phyloP scores from a whole-genome alignment of 2,888 invertebrate genomes.

The Drosophila mulleri region DNA sequence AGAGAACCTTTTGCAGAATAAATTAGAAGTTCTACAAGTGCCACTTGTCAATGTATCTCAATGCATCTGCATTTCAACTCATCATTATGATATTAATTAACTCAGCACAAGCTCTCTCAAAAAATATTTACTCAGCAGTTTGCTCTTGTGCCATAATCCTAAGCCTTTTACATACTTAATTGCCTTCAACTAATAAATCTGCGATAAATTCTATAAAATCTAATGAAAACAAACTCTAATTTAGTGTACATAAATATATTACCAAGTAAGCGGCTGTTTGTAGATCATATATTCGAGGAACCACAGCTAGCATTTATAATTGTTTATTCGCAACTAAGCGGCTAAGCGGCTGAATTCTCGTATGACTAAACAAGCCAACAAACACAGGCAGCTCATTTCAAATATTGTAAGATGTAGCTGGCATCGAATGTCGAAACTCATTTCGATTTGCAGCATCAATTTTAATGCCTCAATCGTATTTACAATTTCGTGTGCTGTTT shows the following conservation, averaged over 20 bases:
- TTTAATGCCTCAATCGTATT: conserved; percentile 3
- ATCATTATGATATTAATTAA: neutral
- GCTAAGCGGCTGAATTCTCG: neutral
- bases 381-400: neutral
- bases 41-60: neutral
- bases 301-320: neutral
- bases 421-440: neutral
- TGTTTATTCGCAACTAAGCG: neutral
- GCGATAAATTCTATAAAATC: neutral
- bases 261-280: neutral
- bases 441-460: neutral
- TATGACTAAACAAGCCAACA: neutral
- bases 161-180: neutral
- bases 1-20: neutral
- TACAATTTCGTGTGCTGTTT: neutral
- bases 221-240: neutral
- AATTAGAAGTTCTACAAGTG: neutral
- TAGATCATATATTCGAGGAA: neutral
- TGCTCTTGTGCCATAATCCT: neutral
- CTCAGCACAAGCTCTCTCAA: neutral
- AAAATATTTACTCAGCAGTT: neutral
- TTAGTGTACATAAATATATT: neutral
- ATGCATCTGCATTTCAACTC: neutral
- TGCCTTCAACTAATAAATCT: neutral
- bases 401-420: conserved; percentile 2